Evolutionary conservation across 2,888 invertebrate genomes (phyloP), one percentile per base, ranked within the genome.

Genomic region (Polydrusus cervinus): DNA sequence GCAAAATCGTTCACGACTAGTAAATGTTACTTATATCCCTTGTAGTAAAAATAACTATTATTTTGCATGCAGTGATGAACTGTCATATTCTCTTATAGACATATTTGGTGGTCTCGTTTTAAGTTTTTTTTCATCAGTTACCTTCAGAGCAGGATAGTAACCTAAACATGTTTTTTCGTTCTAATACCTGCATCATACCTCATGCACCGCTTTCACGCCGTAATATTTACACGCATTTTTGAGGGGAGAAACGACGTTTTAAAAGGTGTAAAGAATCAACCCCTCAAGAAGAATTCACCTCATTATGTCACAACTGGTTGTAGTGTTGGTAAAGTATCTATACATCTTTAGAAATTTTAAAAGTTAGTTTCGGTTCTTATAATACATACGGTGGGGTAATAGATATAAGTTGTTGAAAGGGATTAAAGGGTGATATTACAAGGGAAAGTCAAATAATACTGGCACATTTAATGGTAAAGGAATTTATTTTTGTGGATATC

Each of bases 221-320:
- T 43, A 71, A 51, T 71, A 71, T 71, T 71, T 71, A 71, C 60
- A 70, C 71, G 55, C 49, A 74, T 66, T 66, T 53, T 66, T 66
- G 51, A 67, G 71, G 76, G 76, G 73, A 70, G 74, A 76, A 76
- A 76, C 74, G 67, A 76, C 71, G 67, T 76, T 76, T 74, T 76
- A 73, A 76, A 76, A 74, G 76, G 76, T 76, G 76, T 76, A 71
- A 76, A 74, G 67, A 76, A 76, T 76, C 76, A 76, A 76, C 76
- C 76, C 76, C 76, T 76, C 74, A 38, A 76, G 76, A 69, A 53
- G 64, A 76, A 76, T 74, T 76, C 67, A 71, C 74, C 76, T 74
- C 76, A 76, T 76, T 76, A 76, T 71, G 76, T 76, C 76, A 76
- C 66, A 74, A 76, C 76, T 76, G 76, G 76, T 76, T 74, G 76